phyloP scores from a whole-genome alignment of 2,113 vertebrate genomes.

The Gallinago undulata region DNA sequence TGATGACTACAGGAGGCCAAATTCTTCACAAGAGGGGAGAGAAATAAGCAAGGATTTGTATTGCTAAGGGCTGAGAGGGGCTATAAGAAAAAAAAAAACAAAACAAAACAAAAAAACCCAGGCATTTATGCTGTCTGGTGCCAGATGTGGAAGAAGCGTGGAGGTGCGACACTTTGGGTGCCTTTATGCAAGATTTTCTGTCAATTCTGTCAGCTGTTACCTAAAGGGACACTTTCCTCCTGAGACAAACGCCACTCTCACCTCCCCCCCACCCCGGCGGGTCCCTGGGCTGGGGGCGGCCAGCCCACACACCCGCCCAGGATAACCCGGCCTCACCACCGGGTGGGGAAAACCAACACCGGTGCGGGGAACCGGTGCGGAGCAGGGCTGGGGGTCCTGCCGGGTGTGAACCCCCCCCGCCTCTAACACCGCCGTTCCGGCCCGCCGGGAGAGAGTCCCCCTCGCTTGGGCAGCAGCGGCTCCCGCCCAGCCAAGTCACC shows the following conservation, averaged over 20 bases:
- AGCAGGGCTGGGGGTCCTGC: neutral
- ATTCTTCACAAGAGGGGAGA: fast-evolving
- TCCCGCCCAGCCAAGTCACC: neutral
- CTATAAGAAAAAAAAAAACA: neutral
- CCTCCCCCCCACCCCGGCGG: too few species aligned
- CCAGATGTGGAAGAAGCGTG: fast-evolving
- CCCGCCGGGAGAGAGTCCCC: too few species aligned
- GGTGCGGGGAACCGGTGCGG: neutral
- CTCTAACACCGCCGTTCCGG: neutral
- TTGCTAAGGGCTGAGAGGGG: fast-evolving
- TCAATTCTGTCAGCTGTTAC: fast-evolving
- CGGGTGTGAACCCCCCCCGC: too few species aligned
- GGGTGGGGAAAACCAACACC: neutral
- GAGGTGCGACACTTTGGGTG: fast-evolving
- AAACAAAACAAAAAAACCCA: neutral
- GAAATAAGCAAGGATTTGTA: fast-evolving
- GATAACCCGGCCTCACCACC: neutral
- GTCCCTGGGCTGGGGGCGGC: neutral
- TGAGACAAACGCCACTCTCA: fast-evolving
- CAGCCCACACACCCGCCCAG: neutral
- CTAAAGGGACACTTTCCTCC: fast-evolving
- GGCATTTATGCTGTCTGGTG: neutral
- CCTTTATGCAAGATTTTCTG: too few species aligned
- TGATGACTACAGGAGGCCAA: neutral
- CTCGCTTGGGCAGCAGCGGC: too few species aligned